Evolutionary conservation across 2,113 vertebrate species (phyloP), one percentile per base, ranked within the genome.

Genomic region (Leuciscus idus): DNA sequence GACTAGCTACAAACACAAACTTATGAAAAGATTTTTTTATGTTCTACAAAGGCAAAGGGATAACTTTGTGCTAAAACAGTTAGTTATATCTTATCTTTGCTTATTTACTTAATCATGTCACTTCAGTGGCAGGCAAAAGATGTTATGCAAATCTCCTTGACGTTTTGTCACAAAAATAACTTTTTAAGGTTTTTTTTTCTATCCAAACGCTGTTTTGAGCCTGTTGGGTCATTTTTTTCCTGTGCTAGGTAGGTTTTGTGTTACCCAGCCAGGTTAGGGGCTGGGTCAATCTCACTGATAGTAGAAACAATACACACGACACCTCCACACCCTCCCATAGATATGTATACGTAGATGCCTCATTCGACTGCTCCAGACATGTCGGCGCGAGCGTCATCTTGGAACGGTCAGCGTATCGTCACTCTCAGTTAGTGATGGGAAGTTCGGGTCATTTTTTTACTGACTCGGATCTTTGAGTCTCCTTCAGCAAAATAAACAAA

Each of bases 1-100:
- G 79, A 19, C n/a, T 12, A 19, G 59, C 36, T 48, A 81, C 79
- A 81, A 81, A 66, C 33, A 81, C 64, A 55, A 48, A 46, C 64
- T 68, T 55, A 52, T 52, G 64, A 83, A 70, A 83, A 28, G 26
- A 70, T 23, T 23, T 70, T 70, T 6, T 46, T 83, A 23, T 48
- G 26, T 83, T 83, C 62, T 70, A 70, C 64, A 83, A 83, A 83
- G 46, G 6, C 26, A 70, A 68, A 15, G 55, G 28, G 19, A 30
- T 21, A 78, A 78, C 75, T 78, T 78, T 78, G 43, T 36, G 62
- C 17, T 70, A 33, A 82, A 83, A 70, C 28, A 52, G 80, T 21
- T 82, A 33, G 43, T 68, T 70, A 83, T 17, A 28, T 10, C 1
- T 6, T 21, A 43, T 81, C 28, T 55, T 55, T 70, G 28, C 48